Percentiles rank a stretch among this genome's conserved stretches.
These are phyloP conservation scores for Empidonax traillii DNA, from an alignment of 2,113 vertebrate species.

Conservation along the genomic window DNA sequence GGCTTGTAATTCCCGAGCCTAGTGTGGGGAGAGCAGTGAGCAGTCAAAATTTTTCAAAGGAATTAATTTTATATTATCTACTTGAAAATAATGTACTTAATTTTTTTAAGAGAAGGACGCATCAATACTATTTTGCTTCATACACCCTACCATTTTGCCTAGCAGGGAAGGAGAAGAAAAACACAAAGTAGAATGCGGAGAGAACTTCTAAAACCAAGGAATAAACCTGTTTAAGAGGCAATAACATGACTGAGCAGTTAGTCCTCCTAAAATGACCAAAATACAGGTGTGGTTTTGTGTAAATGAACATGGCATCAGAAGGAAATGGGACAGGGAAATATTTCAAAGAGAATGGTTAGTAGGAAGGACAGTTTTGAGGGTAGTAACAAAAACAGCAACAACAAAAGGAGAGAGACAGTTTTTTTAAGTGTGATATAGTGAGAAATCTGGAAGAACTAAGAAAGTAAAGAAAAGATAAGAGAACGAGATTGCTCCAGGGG, in stretches of 20 bases:
- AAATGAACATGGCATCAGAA: background rate
- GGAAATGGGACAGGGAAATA: background rate
- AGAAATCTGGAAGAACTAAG: background rate
- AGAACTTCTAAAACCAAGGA: background rate
- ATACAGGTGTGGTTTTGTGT: background rate
- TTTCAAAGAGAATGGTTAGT: background rate
- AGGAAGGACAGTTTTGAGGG: background rate
- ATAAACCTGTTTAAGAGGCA: background rate
- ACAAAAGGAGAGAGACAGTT: background rate
- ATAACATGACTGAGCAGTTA: background rate
- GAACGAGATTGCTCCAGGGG: background rate
- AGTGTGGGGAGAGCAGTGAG: background rate
- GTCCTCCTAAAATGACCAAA: background rate
- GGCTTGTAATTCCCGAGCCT: constrained; percentile 93
- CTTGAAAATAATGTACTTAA: background rate
- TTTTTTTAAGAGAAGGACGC: background rate
- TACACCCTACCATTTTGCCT: background rate
- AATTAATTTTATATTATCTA: background rate
- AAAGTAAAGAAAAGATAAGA: background rate
- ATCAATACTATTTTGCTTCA: background rate
- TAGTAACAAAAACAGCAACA: background rate
- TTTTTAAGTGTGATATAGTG: background rate
- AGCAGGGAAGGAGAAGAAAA: background rate
- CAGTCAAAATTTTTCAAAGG: background rate
- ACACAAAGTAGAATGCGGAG: background rate